These are phyloP conservation scores for Amorpha juglandis DNA, from an alignment of 2,888 invertebrate species.

Conservation along the genomic window DNA sequence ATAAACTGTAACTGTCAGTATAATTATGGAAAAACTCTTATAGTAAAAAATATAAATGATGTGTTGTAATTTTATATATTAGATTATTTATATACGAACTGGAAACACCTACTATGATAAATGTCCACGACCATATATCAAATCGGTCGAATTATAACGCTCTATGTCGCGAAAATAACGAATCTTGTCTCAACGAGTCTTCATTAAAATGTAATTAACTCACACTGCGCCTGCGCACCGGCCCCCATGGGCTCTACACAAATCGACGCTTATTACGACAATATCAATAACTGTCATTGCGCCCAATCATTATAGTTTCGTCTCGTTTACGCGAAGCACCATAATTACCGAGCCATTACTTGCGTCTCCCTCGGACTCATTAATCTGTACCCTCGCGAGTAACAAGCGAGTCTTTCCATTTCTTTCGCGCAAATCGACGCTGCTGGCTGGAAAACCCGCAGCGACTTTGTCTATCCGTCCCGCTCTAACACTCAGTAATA, in stretches of 20 bases:
- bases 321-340: constrained; percentile 77
- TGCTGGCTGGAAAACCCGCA: constrained; percentile 49
- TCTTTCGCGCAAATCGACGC: constrained; percentile 68
- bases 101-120: neutral
- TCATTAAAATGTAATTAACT: constrained; percentile 79
- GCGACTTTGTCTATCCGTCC: constrained; percentile 51
- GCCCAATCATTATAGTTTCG: constrained; percentile 75
- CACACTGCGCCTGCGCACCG: constrained; percentile 55
- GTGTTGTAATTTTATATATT: neutral
- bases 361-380: constrained; percentile 79
- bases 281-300: constrained; percentile 82
- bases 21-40: no score
- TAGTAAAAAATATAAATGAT: neutral
- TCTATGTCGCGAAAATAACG: constrained; percentile 25
- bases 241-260: constrained; percentile 56
- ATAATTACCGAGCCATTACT: constrained; percentile 74
- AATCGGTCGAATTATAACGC: neutral
- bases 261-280: constrained; percentile 71
- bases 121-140: neutral
- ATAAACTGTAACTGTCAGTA: no score
- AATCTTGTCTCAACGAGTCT: constrained; percentile 43
- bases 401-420: constrained; percentile 68
- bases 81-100: neutral
- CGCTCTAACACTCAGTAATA: constrained; percentile 52
- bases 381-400: constrained; percentile 65